Evolutionary conservation across 53 echinoderm and acorn worm species (phyloP).

Genomic region (Stichopus horrens): DNA sequence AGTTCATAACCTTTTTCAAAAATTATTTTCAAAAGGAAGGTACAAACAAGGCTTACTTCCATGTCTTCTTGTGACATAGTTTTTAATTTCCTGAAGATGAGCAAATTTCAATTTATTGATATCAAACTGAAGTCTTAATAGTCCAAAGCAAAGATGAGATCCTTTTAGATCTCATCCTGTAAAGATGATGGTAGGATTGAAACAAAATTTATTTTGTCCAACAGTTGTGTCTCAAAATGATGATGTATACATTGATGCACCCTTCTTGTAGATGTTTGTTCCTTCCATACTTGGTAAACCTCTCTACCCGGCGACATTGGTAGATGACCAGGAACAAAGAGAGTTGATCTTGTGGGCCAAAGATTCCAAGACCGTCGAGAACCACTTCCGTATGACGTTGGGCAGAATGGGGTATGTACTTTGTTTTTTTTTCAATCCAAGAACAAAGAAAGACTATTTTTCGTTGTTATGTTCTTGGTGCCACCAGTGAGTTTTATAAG

Average conservation of each 20-base stretch:
- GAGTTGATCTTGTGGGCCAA: slow-evolving; percentile 57
- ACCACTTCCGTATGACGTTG: slow-evolving; percentile 60
- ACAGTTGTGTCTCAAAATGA: no score
- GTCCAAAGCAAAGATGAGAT: no score
- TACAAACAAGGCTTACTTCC: no score
- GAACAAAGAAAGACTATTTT: neutral
- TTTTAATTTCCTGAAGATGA: no score
- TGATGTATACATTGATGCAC: neutral
- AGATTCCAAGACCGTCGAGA: slow-evolving; percentile 53
- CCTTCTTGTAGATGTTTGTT: slow-evolving; percentile 69
- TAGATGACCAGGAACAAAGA: slow-evolving; percentile 60
- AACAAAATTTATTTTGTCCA: no score
- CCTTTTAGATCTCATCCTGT: no score
- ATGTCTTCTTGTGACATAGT: no score
- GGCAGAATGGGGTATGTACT: slow-evolving; percentile 72
- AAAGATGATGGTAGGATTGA: no score
- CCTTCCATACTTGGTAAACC: slow-evolving; percentile 68
- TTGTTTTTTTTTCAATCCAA: neutral
- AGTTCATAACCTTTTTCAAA: no score
- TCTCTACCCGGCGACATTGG: slow-evolving; percentile 64
- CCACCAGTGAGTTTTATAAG: neutral
- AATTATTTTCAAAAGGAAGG: no score
- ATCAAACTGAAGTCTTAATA: no score
- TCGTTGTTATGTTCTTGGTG: neutral
- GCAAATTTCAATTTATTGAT: no score